These are phyloP conservation scores for Ecliptopera silaceata DNA, from an alignment of 2,888 invertebrate genomes.

Conservation along the genomic window DNA sequence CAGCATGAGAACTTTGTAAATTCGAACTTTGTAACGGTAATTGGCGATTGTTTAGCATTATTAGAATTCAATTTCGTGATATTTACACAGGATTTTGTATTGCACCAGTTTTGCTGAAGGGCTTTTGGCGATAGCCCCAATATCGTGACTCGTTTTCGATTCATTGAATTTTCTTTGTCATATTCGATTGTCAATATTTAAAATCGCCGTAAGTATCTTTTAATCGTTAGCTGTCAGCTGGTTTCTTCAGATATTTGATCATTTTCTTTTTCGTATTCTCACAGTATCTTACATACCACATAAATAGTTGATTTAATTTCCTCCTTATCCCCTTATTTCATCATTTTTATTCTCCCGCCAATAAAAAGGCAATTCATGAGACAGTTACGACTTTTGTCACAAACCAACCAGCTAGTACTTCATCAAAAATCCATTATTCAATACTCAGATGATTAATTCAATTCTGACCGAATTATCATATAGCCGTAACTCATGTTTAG, in stretches of 20 bases:
- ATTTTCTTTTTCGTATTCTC: no score
- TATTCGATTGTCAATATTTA: neutral
- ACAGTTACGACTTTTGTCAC: constrained; percentile 12
- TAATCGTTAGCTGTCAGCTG: no score
- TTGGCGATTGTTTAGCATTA: constrained; percentile 62
- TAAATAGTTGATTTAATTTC: neutral
- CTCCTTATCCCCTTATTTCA: neutral
- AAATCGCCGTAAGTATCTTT: neutral
- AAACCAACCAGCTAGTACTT: constrained; percentile 8
- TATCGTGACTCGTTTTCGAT: constrained; percentile 20
- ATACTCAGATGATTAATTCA: constrained; percentile 29
- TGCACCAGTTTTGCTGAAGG: constrained; percentile 28
- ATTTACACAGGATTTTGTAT: constrained; percentile 43
- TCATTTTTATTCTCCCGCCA: neutral
- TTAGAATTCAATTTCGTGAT: constrained; percentile 59
- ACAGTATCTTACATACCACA: no score
- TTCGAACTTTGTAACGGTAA: constrained; percentile 60
- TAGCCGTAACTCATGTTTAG: constrained; percentile 33
- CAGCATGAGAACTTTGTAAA: constrained; percentile 59
- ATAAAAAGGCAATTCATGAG: neutral
- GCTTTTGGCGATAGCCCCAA: constrained; percentile 23
- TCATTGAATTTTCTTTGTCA: neutral
- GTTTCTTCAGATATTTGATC: no score
- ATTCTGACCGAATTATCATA: constrained; percentile 35
- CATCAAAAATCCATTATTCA: constrained; percentile 26